These are phyloP conservation scores for Vespertilio murinus DNA, from an alignment of 2,797 vertebrate genomes.

Conservation along the genomic window DNA sequence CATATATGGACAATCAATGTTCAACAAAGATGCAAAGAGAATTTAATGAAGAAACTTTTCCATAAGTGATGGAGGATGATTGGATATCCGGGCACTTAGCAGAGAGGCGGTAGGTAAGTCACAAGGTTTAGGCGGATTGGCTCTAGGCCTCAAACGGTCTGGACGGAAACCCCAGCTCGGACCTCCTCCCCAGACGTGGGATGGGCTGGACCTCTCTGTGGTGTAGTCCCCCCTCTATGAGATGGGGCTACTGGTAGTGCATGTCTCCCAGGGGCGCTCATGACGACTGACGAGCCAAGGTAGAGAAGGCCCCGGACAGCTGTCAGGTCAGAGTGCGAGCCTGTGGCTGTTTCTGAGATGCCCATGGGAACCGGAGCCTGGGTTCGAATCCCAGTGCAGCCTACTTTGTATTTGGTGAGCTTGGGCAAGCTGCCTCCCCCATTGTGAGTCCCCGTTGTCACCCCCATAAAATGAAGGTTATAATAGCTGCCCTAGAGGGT, in stretches of 20 bases:
- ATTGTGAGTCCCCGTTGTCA: not conserved
- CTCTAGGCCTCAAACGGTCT: not conserved
- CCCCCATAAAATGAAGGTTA: not conserved
- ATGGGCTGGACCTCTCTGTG: not conserved
- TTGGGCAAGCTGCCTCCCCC: not conserved
- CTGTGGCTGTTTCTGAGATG: not conserved
- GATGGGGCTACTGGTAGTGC: not conserved
- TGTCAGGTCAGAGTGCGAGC: not conserved
- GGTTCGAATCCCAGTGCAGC: not conserved
- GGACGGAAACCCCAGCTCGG: not conserved
- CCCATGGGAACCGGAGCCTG: not conserved
- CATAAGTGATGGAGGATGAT: not conserved
- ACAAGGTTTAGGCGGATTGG: not conserved
- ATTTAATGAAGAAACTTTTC: not conserved
- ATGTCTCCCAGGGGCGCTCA: fast-evolving
- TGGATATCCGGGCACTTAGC: not conserved
- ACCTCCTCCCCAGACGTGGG: not conserved
- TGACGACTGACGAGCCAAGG: fast-evolving
- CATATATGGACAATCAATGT: not conserved
- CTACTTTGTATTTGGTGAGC: not conserved
- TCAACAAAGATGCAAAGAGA: not conserved
- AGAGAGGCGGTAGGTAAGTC: not conserved
- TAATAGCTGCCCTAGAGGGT: not conserved
- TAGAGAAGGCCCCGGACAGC: fast-evolving
- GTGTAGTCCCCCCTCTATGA: not conserved